Evolutionary conservation across 2,113 vertebrate species (phyloP), one percentile per base, ranked within the genome.

Genomic region (Numida meleagris): DNA sequence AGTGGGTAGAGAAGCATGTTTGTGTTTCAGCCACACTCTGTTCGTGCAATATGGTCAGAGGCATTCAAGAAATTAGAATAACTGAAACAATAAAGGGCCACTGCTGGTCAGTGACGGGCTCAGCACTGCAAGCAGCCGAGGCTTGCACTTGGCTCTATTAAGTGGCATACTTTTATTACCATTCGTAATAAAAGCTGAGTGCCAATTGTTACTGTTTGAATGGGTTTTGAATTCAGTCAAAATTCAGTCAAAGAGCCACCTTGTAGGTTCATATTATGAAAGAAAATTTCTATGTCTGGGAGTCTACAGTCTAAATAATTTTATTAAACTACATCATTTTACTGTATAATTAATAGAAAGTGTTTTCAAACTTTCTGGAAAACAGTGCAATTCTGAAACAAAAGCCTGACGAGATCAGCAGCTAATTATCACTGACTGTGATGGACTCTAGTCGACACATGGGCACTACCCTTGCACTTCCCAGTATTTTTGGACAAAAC

Each of bases 271-370:
- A 7, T 18, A 31, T 70, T 66, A 45, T 59, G 57, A 48, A 96
- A 93, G 86, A 86, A 76, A 62, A 27, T 0, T 31, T 43, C 50
- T 94, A 21, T 51, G 72, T 86, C 72, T 63, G 66, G 76, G 86
- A 90, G 73, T 67, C 73, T 79, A 10, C 42, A 63, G 61, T 53
- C 10, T 82, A 93, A 91, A 43, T 83, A 94, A 74, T 81, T 33
- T 23, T 63, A 46, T 53, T 94, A 91, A 95, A 94, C 89, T 82
- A 66, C 86, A 94, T 84, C 42, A 90, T 90, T 95, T 94, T 91
- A 96, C 92, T 96, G n/a, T 86, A 40, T 95, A 95, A 95, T 90
- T 81, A 91, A 83, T 57, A 83, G 50, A 90, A 95, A 86, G 79
- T 40, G 57, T 86, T 93, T 91, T 86, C 82, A 92, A 67, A 65